Percentiles rank a stretch among this genome's conserved stretches.
Conservation (phyloP, 2,797 vertebrate genomes). For the Aulostomus chinensis region DNA sequence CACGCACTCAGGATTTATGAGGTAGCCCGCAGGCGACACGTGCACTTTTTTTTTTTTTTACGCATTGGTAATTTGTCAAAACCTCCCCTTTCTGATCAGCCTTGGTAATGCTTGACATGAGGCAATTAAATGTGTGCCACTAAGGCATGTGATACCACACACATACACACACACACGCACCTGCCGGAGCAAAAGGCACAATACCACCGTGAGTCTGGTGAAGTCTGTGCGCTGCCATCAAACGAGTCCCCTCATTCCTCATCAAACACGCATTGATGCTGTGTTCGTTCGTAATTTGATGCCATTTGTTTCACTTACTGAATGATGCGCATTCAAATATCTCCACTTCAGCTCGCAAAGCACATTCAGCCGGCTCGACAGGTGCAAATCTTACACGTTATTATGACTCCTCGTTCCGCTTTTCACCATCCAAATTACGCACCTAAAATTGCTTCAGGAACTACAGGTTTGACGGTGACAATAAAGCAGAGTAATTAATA, state of each 20-base stretch:
- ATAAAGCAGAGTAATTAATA: background rate
- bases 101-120: slow-evolving; percentile 14
- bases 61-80: slow-evolving; percentile 27
- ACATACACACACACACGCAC: too few relatives aligned
- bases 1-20: slow-evolving; percentile 3
- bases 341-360: slow-evolving; percentile 23
- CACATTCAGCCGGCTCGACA: slow-evolving; percentile 14
- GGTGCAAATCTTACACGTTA: slow-evolving; percentile 21
- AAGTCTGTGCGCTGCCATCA: background rate
- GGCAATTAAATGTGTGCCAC: background rate
- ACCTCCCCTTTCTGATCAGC: slow-evolving; percentile 18
- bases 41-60: too few relatives aligned
- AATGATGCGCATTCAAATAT: slow-evolving; percentile 25
- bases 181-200: slow-evolving; percentile 20
- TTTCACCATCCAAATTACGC: slow-evolving; percentile 57
- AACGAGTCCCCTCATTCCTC: slow-evolving; percentile 2
- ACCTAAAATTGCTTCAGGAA: slow-evolving; percentile 24
- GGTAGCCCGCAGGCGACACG: slow-evolving; percentile 26
- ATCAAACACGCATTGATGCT: slow-evolving; percentile 17
- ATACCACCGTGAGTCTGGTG: background rate
- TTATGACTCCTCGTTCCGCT: slow-evolving; percentile 14
- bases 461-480: slow-evolving; percentile 22
- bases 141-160: background rate
- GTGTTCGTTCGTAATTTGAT: slow-evolving; percentile 53
- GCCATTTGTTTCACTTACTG: slow-evolving; percentile 38